Evolutionary conservation across 2,888 invertebrate genomes (phyloP).

Genomic region (Meliscaeva auricollis): DNA sequence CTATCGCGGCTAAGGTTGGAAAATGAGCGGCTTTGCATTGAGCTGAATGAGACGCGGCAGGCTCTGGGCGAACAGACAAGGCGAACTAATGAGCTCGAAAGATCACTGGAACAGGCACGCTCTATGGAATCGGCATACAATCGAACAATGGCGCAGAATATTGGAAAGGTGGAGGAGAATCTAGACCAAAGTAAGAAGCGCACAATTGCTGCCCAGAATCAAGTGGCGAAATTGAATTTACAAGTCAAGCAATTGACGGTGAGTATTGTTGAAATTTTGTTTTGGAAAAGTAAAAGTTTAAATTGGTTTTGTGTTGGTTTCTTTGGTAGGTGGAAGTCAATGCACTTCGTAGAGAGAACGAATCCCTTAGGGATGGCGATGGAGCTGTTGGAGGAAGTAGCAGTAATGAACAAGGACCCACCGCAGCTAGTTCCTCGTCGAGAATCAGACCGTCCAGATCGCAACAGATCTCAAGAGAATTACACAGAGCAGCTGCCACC

Average conservation of each 20-base stretch:
- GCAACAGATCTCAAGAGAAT: slow-evolving; percentile 86
- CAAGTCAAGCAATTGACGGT: slow-evolving; percentile 90
- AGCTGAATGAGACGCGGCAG: slow-evolving; percentile 85
- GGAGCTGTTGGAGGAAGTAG: slow-evolving; percentile 84
- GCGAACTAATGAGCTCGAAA: slow-evolving; percentile 85
- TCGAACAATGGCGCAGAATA: slow-evolving; percentile 85
- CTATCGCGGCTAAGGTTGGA: slow-evolving; percentile 81
- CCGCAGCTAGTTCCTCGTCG: slow-evolving; percentile 39
- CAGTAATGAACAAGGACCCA: slow-evolving; percentile 43
- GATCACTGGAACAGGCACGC: slow-evolving; percentile 85
- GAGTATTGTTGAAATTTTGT: slow-evolving; percentile 77
- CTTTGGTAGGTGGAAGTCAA: slow-evolving; percentile 85
- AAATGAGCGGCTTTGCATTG: slow-evolving; percentile 85
- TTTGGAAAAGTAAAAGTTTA: neutral
- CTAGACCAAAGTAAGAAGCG: slow-evolving; percentile 87
- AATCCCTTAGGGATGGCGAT: slow-evolving; percentile 84
- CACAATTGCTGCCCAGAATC: slow-evolving; percentile 87
- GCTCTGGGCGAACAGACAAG: slow-evolving; percentile 85
- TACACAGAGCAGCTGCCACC: slow-evolving; percentile 87
- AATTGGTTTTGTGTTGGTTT: slow-evolving; percentile 67
- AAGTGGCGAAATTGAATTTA: slow-evolving; percentile 87
- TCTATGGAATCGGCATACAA: slow-evolving; percentile 85
- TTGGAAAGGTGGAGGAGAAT: slow-evolving; percentile 86
- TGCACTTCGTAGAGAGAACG: slow-evolving; percentile 85
- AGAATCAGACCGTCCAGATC: slow-evolving; percentile 84